Evolutionary conservation across 2,797 vertebrate genomes (phyloP).

Genomic region (Mormyrops boulengeri): DNA sequence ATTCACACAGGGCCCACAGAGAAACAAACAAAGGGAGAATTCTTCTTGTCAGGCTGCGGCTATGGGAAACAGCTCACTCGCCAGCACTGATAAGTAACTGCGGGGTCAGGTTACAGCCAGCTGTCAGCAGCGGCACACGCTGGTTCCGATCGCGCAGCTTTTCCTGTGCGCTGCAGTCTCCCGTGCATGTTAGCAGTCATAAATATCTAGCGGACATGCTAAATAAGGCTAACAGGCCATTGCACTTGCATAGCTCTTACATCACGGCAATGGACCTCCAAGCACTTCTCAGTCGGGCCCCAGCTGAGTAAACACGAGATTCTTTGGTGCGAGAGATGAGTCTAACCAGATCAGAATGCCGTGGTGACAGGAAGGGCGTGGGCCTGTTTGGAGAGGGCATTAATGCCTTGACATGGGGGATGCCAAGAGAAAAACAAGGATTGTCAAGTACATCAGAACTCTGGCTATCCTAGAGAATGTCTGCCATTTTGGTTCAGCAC

Average conservation of each 20-base stretch:
- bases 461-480: not conserved
- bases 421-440: not conserved
- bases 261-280: conserved; percentile 54
- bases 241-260: conserved; percentile 43
- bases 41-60: conserved; percentile 60
- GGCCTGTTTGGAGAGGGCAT: conserved; percentile 40
- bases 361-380: conserved; percentile 37
- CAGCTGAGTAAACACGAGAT: conserved; percentile 65
- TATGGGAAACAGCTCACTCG: conserved; percentile 67
- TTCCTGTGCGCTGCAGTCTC: conserved; percentile 56
- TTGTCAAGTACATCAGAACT: not conserved
- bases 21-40: conserved; percentile 64
- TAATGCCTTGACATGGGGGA: conserved; percentile 11
- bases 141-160: conserved; percentile 53
- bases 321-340: conserved; percentile 38
- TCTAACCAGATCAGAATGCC: conserved; percentile 53
- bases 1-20: conserved; percentile 65
- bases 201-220: conserved; percentile 53
- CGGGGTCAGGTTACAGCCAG: conserved; percentile 67
- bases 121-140: conserved; percentile 64
- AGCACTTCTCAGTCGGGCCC: conserved; percentile 42
- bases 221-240: conserved; percentile 60
- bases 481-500: not conserved
- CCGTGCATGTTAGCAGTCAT: conserved; percentile 54
- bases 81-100: conserved; percentile 64